phyloP scores from a whole-genome alignment of 1,140 invertebrate genomes.

The Procambarus virginalis region DNA sequence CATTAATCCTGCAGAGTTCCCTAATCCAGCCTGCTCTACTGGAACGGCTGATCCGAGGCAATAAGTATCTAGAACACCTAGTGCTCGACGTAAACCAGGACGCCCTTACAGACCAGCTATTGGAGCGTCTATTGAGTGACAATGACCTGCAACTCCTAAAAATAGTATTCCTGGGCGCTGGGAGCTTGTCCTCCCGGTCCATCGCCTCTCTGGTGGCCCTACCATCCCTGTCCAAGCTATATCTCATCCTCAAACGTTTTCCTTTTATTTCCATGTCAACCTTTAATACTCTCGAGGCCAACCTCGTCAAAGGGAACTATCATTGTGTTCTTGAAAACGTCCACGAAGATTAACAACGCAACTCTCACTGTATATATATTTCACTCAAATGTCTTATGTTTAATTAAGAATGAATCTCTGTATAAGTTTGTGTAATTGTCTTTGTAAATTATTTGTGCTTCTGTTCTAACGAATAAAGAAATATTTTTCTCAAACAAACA shows the following conservation, averaged over 20 bases:
- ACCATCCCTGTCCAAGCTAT: background rate
- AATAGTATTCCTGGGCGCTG: background rate
- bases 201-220: constrained; percentile 15
- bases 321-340: constrained; percentile 15
- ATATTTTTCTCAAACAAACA: background rate
- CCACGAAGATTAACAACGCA: background rate
- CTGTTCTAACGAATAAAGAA: background rate
- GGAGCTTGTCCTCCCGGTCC: background rate
- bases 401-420: background rate
- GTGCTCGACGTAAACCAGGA: constrained; percentile 26
- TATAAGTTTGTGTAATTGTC: background rate
- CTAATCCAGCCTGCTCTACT: constrained; percentile 20
- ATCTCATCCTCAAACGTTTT: constrained; percentile 11
- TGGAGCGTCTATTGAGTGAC: constrained; percentile 1
- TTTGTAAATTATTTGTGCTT: background rate
- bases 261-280: constrained; percentile 18
- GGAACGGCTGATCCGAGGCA: constrained; percentile 4
- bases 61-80: constrained; percentile 1
- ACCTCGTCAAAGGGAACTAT: constrained; percentile 10
- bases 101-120: constrained; percentile 16
- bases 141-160: background rate
- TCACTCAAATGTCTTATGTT: background rate
- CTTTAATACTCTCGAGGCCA: background rate
- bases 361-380: background rate
- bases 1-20: constrained; percentile 1